Evolutionary conservation across 2,797 vertebrate species (phyloP), one percentile per base, ranked within the genome.

Genomic region (Argyrosomus regius): DNA sequence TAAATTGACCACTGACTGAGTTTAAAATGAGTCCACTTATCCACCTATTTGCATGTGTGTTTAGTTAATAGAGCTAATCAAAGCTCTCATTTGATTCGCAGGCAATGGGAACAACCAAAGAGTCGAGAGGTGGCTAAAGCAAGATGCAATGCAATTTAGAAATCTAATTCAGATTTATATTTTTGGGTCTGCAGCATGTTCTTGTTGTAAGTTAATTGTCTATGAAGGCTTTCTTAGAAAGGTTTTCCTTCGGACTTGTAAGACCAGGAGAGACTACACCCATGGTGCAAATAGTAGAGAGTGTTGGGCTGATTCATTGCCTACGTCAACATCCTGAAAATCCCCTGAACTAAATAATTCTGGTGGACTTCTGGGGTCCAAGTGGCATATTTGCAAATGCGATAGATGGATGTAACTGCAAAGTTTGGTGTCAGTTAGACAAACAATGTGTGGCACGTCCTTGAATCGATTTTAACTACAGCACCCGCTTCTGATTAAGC

Each of bases 11-110:
- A 56, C 56, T 78, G 45, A 74, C 63, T 83, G 65, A 66, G 62
- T 74, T 73, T 80, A 70, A 71, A 83, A 70, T 67, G 67, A 77
- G 66, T 66, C 72, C 70, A 77, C 77, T 68, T 75, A 61, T 52
- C 72, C 68, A 64, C 54, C 45, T 75, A 46, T 83, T 20, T 73
- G 64, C 57, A 22, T 62, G 59, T 71, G 54, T 82, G 45, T 75
- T 78, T 52, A 81, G 57, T 74, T 81, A 81, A 81, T 53, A n/a
- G 78, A 81, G 64, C 81, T 56, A 76, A 81, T 84, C 56, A 73
- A 65, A 70, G 26, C 28, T 28, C 49, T 81, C 16, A 69, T 62
- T 75, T 73, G 58, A 63, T 43, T 56, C 28, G 17, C 49, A 65
- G 41, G 20, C 54, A n/a, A 35, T 68, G 28, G 48, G 63, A 72